Base-by-base conservation (phyloP, 2,888 invertebrate genomes). In the Teinopalpus imperialis region DNA sequence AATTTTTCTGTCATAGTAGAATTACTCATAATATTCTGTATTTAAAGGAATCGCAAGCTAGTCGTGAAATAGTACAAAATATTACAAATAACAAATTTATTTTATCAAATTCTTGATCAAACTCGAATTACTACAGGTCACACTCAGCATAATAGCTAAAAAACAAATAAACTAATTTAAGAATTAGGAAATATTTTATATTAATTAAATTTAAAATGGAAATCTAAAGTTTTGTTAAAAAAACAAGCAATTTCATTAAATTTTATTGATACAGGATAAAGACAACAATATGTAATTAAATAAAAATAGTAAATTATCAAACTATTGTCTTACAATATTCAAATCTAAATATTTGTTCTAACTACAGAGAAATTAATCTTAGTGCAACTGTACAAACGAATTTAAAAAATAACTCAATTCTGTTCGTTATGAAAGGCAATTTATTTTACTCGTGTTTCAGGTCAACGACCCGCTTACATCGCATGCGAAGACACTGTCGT, bases 401-500 rank as follows among this genome's bases (percentile, higher is more conserved):
- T 70, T 73, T 67, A 41, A 35, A 51, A 31, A 36, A 10, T 18
- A 16, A 49, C 29, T 18, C 7, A 43, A 39, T 31, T 43, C 20
- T 46, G 18, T 29, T 45, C 30, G 20, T 29, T 9, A 21, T 30
- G 5, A 16, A 37, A 24, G 6, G n/a, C 30, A 9, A 12, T 27
- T 13, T 23, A 27, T 16, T 32, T 13, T 20, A 32, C 29, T 20
- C 8, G 8, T 32, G 36, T 72, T 64, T 3, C 66, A 89, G 88
- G 70, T 42, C 80, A 69, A 41, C 81, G 79, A 37, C 71, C 82
- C 1, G 58, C 67, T 0, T 68, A 70, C 54, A 90, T 94, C 42
- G 92, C 93, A 50, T 96, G 96, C 62, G 95, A 93, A 21, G 93
- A 94, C 46, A 94, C 95, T 1, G 93, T 94, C 0, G 91, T 95